Evolutionary conservation across 2,113 vertebrate species (phyloP).

Genomic region (Oncorhynchus kisutch): DNA sequence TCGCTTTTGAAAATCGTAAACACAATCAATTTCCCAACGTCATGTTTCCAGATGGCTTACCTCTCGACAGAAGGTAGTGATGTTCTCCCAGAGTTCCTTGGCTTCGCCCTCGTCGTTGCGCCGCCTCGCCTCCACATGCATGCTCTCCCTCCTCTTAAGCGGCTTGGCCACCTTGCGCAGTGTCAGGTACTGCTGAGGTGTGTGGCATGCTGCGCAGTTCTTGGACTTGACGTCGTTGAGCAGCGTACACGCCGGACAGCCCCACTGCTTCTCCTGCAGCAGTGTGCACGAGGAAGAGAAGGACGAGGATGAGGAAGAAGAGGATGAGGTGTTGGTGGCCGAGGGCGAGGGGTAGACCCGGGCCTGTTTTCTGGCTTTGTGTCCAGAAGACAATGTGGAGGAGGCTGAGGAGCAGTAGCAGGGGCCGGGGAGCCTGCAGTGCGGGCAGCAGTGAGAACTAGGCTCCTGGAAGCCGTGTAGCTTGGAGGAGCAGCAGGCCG

Average conservation of each 20-base stretch:
- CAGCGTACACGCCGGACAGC: slow-evolving; percentile 91
- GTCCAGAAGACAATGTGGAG: slow-evolving; percentile 47
- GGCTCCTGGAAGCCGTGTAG: slow-evolving; percentile 94
- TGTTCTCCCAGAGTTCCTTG: slow-evolving; percentile 96
- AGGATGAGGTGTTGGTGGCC: slow-evolving; percentile 36
- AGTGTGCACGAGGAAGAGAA: slow-evolving; percentile 70
- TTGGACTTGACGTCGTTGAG: slow-evolving; percentile 84
- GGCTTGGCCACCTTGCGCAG: slow-evolving; percentile 80
- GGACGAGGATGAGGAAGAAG: slow-evolving; percentile 21
- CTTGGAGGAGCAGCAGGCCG: slow-evolving; percentile 89
- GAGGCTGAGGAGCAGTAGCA: slow-evolving; percentile 61
- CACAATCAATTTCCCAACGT: too few relatives aligned
- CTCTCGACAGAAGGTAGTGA: slow-evolving; percentile 94
- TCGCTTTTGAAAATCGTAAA: too few relatives aligned
- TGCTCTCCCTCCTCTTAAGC: slow-evolving; percentile 88
- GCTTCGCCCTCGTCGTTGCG: slow-evolving; percentile 94
- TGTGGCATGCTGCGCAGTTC: slow-evolving; percentile 92
- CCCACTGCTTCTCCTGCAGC: slow-evolving; percentile 81
- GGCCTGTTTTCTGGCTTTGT: slow-evolving; percentile 73
- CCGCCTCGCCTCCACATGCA: slow-evolving; percentile 90
- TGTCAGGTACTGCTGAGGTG: slow-evolving; percentile 86
- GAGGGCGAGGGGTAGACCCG: slow-evolving; percentile 58
- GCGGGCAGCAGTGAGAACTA: slow-evolving; percentile 56
- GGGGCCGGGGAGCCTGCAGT: slow-evolving; percentile 67
- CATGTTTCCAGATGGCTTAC: slow-evolving; percentile 66